Evolutionary conservation across 1,140 invertebrate species (phyloP).

Genomic region (Hyles vespertilio): DNA sequence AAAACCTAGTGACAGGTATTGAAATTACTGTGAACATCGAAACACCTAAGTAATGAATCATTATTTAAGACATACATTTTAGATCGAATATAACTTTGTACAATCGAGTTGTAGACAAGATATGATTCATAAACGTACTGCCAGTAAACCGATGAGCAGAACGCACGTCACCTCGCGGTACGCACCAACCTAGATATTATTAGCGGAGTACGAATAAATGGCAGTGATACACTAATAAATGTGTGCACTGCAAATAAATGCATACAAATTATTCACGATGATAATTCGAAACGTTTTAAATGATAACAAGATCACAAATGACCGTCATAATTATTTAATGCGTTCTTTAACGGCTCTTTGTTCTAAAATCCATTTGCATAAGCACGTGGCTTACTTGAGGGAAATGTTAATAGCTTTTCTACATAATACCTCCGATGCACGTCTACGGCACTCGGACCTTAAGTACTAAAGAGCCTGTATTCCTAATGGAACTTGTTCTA

Average conservation of each 20-base stretch:
- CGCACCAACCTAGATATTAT: background rate
- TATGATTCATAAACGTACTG: too few relatives aligned
- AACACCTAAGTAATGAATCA: too few relatives aligned
- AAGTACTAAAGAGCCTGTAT: too few relatives aligned
- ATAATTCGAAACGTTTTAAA: slow-evolving; percentile 11
- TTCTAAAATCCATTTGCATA: slow-evolving; percentile 29
- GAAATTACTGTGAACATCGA: too few relatives aligned
- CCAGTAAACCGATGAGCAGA: too few relatives aligned
- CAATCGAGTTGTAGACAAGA: too few relatives aligned
- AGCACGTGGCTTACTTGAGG: slow-evolving; percentile 22
- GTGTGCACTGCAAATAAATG: slow-evolving; percentile 8
- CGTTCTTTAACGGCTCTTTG: slow-evolving; percentile 36
- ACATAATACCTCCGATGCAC: slow-evolving; percentile 19
- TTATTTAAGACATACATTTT: too few relatives aligned
- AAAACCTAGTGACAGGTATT: too few relatives aligned
- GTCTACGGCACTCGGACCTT: background rate
- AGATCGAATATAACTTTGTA: too few relatives aligned
- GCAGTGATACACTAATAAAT: background rate
- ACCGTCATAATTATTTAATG: slow-evolving; percentile 28
- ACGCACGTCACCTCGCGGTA: too few relatives aligned
- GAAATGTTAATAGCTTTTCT: slow-evolving; percentile 25
- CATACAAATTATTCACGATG: slow-evolving; percentile 5
- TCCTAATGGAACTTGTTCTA: too few relatives aligned
- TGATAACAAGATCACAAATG: slow-evolving; percentile 20
- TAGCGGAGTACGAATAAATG: slow-evolving; percentile 3